Conservation (phyloP, 2,888 invertebrate species). For the Colostygia pectinataria region DNA sequence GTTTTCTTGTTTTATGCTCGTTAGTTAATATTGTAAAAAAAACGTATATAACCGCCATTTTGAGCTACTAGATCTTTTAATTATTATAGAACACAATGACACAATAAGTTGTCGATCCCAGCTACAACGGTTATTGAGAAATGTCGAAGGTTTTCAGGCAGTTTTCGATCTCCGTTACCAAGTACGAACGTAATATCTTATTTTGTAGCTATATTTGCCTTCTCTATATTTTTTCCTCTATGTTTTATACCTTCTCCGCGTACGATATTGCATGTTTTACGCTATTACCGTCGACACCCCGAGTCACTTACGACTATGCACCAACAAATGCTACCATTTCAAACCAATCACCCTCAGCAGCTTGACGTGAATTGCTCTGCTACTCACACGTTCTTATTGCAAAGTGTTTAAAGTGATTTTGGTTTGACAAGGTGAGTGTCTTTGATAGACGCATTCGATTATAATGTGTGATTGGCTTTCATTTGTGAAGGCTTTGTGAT, state of each 20-base stretch:
- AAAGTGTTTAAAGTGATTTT: conserved; percentile 31
- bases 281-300: conserved; percentile 39
- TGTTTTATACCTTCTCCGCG: conserved; percentile 36
- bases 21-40: no score
- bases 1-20: not conserved
- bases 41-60: no score
- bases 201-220: no score
- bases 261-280: conserved; percentile 26
- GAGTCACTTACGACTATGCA: conserved; percentile 40
- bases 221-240: no score
- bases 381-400: conserved; percentile 27
- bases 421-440: conserved; percentile 27
- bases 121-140: no score
- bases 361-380: conserved; percentile 58
- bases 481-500: conserved; percentile 10
- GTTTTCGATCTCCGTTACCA: no score
- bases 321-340: conserved; percentile 59
- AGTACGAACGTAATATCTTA: no score
- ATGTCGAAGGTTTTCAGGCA: no score
- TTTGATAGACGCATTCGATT: conserved; percentile 44
- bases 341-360: conserved; percentile 57
- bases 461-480: conserved; percentile 24
- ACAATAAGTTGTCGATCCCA: no score
- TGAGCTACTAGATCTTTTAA: no score
- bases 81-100: no score